Percentiles rank a stretch among this genome's conserved stretches.
Evolutionary conservation across 2,888 invertebrate genomes (phyloP).

Genomic region (Napeogenes sylphis): DNA sequence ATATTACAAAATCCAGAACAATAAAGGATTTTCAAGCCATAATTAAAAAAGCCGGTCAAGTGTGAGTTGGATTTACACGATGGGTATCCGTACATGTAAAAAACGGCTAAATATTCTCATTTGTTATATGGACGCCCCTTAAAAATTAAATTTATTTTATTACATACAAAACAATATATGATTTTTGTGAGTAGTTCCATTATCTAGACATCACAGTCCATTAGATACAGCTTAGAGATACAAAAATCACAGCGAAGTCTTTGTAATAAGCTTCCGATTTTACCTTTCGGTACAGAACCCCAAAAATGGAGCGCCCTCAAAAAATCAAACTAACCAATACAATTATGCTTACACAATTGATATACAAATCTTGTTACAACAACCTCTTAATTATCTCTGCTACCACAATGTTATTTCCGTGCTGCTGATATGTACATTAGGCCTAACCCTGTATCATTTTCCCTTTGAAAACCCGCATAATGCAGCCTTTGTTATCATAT

Average conservation of each 20-base stretch:
- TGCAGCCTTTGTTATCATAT: constrained; percentile 41
- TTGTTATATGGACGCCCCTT: no score
- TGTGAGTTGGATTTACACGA: no score
- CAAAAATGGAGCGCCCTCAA: background rate
- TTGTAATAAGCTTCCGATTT: no score
- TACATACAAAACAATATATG: no score
- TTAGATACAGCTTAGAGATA: no score
- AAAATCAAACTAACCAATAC: constrained; percentile 2
- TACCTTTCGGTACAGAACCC: no score
- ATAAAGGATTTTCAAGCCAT: background rate
- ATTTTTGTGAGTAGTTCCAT: no score
- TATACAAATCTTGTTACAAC: constrained; percentile 13
- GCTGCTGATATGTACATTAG: constrained; percentile 35
- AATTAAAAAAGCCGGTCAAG: background rate
- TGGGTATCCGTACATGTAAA: no score
- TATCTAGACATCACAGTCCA: no score
- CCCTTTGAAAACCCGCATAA: constrained; percentile 50
- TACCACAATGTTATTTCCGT: constrained; percentile 30
- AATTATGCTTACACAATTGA: background rate
- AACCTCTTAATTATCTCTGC: constrained; percentile 18
- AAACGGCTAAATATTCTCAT: no score
- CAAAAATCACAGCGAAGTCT: no score
- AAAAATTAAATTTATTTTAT: no score
- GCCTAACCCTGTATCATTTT: constrained; percentile 39
- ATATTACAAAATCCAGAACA: background rate